phyloP scores from a whole-genome alignment of 1,140 invertebrate species.

The Drosophila repleta region DNA sequence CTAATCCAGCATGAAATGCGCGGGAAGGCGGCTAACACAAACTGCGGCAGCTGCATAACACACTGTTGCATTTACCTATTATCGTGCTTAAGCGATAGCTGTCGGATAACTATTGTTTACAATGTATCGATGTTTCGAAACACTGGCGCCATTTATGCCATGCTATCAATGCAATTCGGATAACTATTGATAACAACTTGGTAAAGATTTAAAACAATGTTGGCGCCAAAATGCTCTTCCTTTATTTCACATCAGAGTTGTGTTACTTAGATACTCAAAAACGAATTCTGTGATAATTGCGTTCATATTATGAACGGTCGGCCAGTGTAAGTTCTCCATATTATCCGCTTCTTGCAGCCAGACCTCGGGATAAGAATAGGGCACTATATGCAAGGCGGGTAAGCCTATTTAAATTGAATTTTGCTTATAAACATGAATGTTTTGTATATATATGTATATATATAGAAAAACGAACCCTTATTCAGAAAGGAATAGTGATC shows the following conservation, averaged over 20 bases:
- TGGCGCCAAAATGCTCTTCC: no score
- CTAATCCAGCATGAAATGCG: constrained; percentile 43
- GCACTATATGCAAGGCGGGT: constrained; percentile 29
- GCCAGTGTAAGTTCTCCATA: constrained; percentile 34
- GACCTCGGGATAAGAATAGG: constrained; percentile 31
- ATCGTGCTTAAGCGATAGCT: background rate
- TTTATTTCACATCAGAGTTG: background rate
- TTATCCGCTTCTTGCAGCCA: constrained; percentile 23
- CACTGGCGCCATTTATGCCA: background rate
- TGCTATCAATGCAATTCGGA: background rate
- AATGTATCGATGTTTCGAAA: constrained; percentile 3
- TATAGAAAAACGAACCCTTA: constrained; percentile 19
- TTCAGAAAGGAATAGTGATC: constrained; percentile 25
- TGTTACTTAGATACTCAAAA: constrained; percentile 9
- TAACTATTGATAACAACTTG: background rate
- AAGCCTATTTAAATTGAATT: constrained; percentile 10
- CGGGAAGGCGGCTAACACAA: constrained; percentile 33
- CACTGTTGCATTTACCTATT: constrained; percentile 17
- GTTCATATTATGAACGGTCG: constrained; percentile 31
- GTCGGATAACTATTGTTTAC: background rate
- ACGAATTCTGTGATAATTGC: constrained; percentile 22
- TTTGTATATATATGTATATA: no score
- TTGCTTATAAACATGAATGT: background rate
- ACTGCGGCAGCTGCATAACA: constrained; percentile 14
- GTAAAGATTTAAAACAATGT: background rate